Evolutionary conservation across 2,113 vertebrate genomes (phyloP), one percentile per base, ranked within the genome.

Genomic region (Callopanchax toddi): DNA sequence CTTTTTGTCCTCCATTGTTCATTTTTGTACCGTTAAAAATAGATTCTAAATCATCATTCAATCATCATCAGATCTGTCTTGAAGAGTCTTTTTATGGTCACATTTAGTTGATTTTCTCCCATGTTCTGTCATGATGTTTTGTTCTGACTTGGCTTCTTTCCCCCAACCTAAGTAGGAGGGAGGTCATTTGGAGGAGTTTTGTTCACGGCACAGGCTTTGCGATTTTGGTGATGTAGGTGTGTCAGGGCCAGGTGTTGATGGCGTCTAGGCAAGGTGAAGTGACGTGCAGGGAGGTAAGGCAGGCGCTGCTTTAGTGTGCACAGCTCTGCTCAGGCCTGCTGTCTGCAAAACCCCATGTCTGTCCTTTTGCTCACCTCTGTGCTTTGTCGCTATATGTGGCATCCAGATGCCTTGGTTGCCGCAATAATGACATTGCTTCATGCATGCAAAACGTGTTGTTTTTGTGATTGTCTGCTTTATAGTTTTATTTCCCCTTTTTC

Each of bases 101-200:
- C 72, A 34, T 86, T 88, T 54, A 52, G 73, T 91, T 90, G 60
- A 40, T 73, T 78, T 83, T 56, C 62, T 66, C 69, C 84, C 88
- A 86, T 85, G 76, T 85, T 86, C 75, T 74, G 62, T 84, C 87
- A 89, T 89, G 78, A 79, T 85, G 79, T 92, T 90, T 78, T 83
- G 68, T 89, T 91, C 89, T 85, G 87, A 90, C 87, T 87, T 87
- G 89, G 88, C 88, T 86, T 91, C 89, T 88, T 86, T 90, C 84
- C 86, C 85, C 89, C 86, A 84, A 80, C 85, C 81, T 78, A 84
- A 84, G 79, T 84, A 86, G 79, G 86, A 83, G 86, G 82, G 72
- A 73, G 71, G 73, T 78, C 80, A 82, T 84, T 71, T 82, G 86
- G 84, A 86, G 69, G 73, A 86, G 76, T 86, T 87, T 83, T 78